Percentiles rank a stretch among this genome's conserved stretches.
Conservation (phyloP, 1,140 invertebrate species). For the Oscheius sp. region DNA sequence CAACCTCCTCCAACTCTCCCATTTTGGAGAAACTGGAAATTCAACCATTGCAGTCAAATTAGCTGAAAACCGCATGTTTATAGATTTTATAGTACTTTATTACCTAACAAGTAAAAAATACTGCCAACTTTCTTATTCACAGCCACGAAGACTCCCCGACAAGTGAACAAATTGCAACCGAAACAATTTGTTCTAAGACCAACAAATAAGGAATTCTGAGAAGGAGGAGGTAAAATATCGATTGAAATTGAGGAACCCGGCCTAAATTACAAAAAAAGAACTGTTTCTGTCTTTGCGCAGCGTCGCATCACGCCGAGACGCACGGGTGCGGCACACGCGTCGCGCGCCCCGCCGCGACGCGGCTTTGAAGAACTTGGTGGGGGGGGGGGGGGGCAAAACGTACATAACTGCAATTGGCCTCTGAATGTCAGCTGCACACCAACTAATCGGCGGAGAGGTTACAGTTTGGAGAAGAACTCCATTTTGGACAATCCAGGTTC, state of each 20-base stretch:
- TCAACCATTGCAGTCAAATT: too few relatives aligned
- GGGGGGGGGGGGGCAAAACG: not conserved
- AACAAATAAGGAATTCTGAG: not conserved
- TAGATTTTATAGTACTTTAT: too few relatives aligned
- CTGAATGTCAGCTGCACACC: not conserved
- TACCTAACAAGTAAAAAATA: too few relatives aligned
- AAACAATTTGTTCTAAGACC: not conserved
- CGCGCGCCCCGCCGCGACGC: too few relatives aligned
- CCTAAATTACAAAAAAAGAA: not conserved
- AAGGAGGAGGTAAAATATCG: not conserved
- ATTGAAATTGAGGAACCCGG: not conserved
- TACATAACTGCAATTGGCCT: not conserved
- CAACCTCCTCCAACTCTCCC: too few relatives aligned
- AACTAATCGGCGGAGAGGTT: not conserved
- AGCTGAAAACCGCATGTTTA: too few relatives aligned
- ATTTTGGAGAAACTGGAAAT: too few relatives aligned
- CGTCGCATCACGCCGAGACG: too few relatives aligned
- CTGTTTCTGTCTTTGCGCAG: too few relatives aligned
- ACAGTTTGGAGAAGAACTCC: not conserved
- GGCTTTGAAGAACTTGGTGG: too few relatives aligned
- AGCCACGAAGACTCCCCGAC: not conserved
- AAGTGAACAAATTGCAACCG: not conserved
- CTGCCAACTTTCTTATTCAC: too few relatives aligned
- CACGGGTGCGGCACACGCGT: too few relatives aligned
- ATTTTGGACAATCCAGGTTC: not conserved